A percentile compares a stretch with the other conserved stretches of the same genome.
These are phyloP conservation scores for Lithophane ornitopus DNA, from an alignment of 2,888 invertebrate species.

Conservation along the genomic window DNA sequence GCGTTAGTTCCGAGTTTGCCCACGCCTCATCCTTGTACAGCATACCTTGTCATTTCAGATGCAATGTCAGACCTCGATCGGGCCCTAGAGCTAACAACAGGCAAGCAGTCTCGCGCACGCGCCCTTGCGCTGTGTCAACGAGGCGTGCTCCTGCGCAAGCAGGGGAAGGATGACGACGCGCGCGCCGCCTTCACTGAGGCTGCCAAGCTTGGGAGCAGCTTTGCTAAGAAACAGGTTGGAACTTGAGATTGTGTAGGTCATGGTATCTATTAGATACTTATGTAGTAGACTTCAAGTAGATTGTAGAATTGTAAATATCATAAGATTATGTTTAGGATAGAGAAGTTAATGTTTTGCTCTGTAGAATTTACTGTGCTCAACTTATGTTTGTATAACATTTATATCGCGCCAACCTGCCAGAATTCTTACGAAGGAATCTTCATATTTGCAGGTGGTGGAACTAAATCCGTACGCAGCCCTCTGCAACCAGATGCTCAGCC, in stretches of 20 bases:
- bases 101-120: slow-evolving; percentile 92
- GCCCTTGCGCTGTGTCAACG: slow-evolving; percentile 96
- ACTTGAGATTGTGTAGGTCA: not conserved
- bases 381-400: too few relatives aligned
- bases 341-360: too few relatives aligned
- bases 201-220: slow-evolving; percentile 95
- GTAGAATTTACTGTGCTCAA: too few relatives aligned
- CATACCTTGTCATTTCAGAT: slow-evolving; percentile 84
- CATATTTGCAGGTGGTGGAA: slow-evolving; percentile 92
- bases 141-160: slow-evolving; percentile 94
- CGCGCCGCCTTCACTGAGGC: slow-evolving; percentile 94
- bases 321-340: too few relatives aligned
- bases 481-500: slow-evolving; percentile 97
- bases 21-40: too few relatives aligned
- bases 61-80: slow-evolving; percentile 94
- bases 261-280: too few relatives aligned
- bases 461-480: slow-evolving; percentile 98
- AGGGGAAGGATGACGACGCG: slow-evolving; percentile 93
- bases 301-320: too few relatives aligned
- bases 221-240: slow-evolving; percentile 95
- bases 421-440: not conserved
- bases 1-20: too few relatives aligned
- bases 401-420: not conserved
- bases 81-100: slow-evolving; percentile 92
- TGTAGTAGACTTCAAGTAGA: too few relatives aligned